A percentile compares a stretch with the other conserved stretches of the same genome.
These are phyloP conservation scores for Potorous gilbertii DNA, from an alignment of 2,797 vertebrate species.

Conservation along the genomic window DNA sequence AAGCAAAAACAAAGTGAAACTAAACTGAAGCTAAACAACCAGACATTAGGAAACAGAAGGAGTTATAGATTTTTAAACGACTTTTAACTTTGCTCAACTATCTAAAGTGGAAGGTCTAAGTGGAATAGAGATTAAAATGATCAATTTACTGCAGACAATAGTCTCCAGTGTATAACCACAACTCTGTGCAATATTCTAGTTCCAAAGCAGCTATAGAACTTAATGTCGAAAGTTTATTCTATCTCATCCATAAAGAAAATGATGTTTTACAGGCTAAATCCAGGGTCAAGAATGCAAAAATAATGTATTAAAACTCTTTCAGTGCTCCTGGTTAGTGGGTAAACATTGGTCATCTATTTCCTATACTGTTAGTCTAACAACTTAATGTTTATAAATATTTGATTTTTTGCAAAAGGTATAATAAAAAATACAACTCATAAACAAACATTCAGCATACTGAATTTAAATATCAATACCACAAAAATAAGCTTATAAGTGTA, in stretches of 20 bases:
- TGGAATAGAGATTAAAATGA: neutral
- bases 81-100: neutral
- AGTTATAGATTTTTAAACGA: neutral
- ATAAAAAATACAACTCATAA: neutral
- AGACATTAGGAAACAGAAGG: neutral
- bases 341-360: neutral
- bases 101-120: slow-evolving; percentile 5
- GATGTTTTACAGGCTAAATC: neutral
- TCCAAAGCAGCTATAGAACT: neutral
- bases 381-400: neutral
- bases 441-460: neutral
- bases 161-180: neutral
- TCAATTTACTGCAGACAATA: neutral
- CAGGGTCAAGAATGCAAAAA: neutral
- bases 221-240: neutral
- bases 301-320: neutral
- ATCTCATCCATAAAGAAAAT: neutral
- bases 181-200: neutral
- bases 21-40: neutral
- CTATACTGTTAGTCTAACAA: neutral
- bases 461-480: neutral
- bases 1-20: slow-evolving; percentile 11
- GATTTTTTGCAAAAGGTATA: neutral
- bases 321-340: neutral
- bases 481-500: neutral